Conservation (phyloP, 2,113 vertebrate genomes). For the Varanus salvator region DNA sequence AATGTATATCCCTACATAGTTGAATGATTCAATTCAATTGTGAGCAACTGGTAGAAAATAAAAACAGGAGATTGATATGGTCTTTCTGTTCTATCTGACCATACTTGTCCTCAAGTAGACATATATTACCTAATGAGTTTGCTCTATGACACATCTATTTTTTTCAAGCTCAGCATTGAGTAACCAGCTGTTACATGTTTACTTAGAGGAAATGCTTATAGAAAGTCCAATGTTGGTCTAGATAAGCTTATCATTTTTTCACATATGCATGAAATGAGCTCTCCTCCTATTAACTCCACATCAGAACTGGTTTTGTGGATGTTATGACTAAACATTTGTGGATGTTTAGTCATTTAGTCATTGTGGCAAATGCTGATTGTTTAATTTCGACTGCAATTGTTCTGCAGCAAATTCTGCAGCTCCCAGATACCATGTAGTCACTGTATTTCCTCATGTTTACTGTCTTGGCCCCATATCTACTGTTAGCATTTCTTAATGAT, state of each 20-base stretch:
- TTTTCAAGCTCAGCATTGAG: neutral
- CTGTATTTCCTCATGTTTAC: neutral
- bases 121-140: neutral
- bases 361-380: neutral
- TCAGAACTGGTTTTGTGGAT: neutral
- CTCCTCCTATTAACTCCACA: neutral
- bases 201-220: neutral
- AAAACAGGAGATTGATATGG: neutral
- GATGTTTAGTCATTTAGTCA: neutral
- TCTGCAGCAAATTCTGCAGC: neutral
- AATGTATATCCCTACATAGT: neutral
- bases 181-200: neutral
- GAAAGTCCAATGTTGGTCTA: neutral
- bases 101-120: neutral
- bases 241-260: constrained; percentile 15
- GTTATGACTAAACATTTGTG: too few species aligned
- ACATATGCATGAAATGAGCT: neutral
- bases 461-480: neutral
- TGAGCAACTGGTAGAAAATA: constrained; percentile 1
- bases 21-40: constrained; percentile 7
- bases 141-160: neutral
- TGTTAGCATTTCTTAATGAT: neutral
- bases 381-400: neutral
- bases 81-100: neutral
- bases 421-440: neutral